Evolutionary conservation across 2,113 vertebrate species (phyloP), one percentile per base, ranked within the genome.

Genomic region (Smithornis capensis): DNA sequence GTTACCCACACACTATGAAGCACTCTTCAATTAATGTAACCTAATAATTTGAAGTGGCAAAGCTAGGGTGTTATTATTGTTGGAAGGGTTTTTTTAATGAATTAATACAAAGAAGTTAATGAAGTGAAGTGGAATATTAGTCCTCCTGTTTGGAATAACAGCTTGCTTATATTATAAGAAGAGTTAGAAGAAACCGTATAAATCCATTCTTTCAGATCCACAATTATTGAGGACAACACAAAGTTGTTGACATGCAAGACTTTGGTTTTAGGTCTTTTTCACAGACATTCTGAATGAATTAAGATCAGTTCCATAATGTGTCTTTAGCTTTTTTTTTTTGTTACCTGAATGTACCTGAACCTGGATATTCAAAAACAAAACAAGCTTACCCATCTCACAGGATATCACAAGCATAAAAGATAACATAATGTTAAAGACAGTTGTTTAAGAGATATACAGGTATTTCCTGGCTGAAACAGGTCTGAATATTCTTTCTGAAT

Each of bases 1-100:
- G 67, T 80, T 91, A 80, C 15, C 33, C 22, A 45, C 74, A 82
- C 19, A 80, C n/a, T 63, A 69, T 65, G 63, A 87, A 45, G 25
- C 33, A 38, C 59, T 63, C 17, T 85, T 19, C 63, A 83, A 82
- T 89, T 91, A 91, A 91, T 49, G 22, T 60, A 87, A 82, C 44
- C 42, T 75, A 52, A 85, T 89, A 89, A 93, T 88, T 94, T 75
- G 12, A 92, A 82, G 37, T 33, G 14, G 15, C 9, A 94, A 40
- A 4, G 3, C 31, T 13, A 12, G 2, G 2, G 3, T 8, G 49
- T 38, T 7, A 31, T 33, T 6, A 1, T 7, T 29, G 19, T 28
- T 53, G 19, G n/a, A n/a, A n/a, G n/a, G n/a, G 4, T 67, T 55
- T 37, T 33, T 50, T 31, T 6, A 18, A 38, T 57, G 64, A 79